Conservation (phyloP, 2,888 invertebrate species). For the Orthosia gracilis region DNA sequence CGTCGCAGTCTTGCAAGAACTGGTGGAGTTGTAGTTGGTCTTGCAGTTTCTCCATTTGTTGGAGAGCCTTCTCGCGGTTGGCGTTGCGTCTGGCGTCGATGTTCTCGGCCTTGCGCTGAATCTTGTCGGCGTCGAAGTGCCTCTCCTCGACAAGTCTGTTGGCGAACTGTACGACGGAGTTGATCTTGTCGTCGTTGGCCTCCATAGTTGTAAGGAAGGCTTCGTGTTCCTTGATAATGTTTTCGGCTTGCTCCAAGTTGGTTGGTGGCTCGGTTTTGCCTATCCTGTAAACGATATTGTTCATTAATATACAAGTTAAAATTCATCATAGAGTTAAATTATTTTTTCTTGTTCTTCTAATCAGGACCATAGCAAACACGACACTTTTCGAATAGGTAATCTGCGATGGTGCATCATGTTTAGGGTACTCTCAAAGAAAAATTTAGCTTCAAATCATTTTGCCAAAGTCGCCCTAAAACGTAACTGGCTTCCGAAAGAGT, state of each 20-base stretch:
- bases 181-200: conserved; percentile 99
- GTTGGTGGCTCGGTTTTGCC: conserved; percentile 99
- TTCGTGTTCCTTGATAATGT: conserved; percentile 99
- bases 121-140: conserved; percentile 99
- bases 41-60: conserved; percentile 97
- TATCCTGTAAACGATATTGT: conserved; percentile 85
- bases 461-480: too few relatives aligned
- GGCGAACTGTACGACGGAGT: conserved; percentile 98
- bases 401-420: too few relatives aligned
- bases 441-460: too few relatives aligned
- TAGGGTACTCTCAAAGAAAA: too few relatives aligned
- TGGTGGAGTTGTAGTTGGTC: conserved; percentile 99
- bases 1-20: conserved; percentile 98
- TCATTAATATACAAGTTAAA: neutral
- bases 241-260: conserved; percentile 99
- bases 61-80: conserved; percentile 97
- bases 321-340: too few relatives aligned
- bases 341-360: too few relatives aligned
- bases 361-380: too few relatives aligned
- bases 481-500: too few relatives aligned
- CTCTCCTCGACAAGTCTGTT: conserved; percentile 97
- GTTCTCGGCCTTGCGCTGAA: conserved; percentile 98
- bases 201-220: conserved; percentile 99
- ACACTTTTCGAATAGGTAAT: too few relatives aligned
- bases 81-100: conserved; percentile 97